Conservation (phyloP, 2,888 invertebrate genomes). For the Microctonus aethiopoides region DNA sequence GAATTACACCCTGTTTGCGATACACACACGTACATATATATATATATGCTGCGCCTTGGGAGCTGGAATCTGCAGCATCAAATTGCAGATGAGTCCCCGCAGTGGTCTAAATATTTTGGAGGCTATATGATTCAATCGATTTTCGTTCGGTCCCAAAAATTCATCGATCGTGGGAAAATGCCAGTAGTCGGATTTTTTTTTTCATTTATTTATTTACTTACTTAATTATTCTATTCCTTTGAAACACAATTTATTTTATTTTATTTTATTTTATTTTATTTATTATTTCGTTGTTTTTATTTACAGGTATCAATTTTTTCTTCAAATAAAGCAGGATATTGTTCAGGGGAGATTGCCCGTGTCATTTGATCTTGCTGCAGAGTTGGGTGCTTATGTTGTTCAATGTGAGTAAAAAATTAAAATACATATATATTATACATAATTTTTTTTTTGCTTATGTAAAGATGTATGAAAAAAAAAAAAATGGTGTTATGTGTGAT, state of each 20-base stretch:
- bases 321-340: slow-evolving; percentile 97
- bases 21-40: slow-evolving; percentile 11
- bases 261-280: slow-evolving; percentile 24
- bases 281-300: slow-evolving; percentile 11
- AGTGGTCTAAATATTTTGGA: slow-evolving; percentile 17
- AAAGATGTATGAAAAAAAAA: too few species aligned
- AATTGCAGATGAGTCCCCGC: slow-evolving; percentile 18
- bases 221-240: neutral
- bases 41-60: slow-evolving; percentile 18
- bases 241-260: neutral
- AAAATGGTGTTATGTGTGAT: neutral
- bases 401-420: slow-evolving; percentile 82
- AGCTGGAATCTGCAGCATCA: neutral
- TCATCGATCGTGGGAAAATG: neutral
- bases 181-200: neutral
- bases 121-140: slow-evolving; percentile 17
- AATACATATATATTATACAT: neutral
- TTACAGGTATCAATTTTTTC: slow-evolving; percentile 93
- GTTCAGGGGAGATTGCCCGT: slow-evolving; percentile 93
- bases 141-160: slow-evolving; percentile 8
- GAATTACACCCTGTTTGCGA: slow-evolving; percentile 40
- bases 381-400: slow-evolving; percentile 91
- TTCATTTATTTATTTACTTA: too few species aligned
- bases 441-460: too few species aligned
- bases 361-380: slow-evolving; percentile 89